These are phyloP conservation scores for Tricholauxania praeusta DNA, from an alignment of 2,888 invertebrate species.

Conservation along the genomic window DNA sequence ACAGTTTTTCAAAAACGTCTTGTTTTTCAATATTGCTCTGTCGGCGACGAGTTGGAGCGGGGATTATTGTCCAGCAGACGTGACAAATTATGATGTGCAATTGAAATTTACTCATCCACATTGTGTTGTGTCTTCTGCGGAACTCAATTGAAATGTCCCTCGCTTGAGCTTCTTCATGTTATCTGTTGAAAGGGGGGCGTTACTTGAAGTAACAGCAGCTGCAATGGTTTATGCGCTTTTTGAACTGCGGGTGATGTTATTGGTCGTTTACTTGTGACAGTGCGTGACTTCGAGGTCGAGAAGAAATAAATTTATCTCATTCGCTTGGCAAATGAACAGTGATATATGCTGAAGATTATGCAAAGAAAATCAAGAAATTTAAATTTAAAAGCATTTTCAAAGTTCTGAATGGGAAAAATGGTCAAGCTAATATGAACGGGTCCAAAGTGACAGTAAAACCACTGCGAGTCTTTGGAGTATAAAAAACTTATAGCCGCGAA, in stretches of 20 bases:
- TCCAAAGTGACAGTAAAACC: too few species aligned
- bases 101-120: neutral
- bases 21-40: too few species aligned
- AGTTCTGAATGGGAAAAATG: too few species aligned
- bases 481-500: too few species aligned
- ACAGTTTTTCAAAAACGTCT: too few species aligned
- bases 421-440: too few species aligned
- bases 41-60: too few species aligned
- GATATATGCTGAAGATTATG: too few species aligned
- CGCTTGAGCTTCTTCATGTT: neutral
- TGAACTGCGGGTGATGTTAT: conserved; percentile 32
- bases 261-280: conserved; percentile 29
- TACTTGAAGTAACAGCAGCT: neutral
- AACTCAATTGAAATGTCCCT: neutral
- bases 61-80: conserved; percentile 5
- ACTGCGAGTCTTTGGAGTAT: too few species aligned
- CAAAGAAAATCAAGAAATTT: too few species aligned
- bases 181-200: neutral
- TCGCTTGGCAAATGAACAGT: neutral
- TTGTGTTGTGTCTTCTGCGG: neutral
- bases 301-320: conserved; percentile 33
- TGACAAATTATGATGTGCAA: conserved; percentile 31
- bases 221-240: conserved; percentile 33
- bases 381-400: too few species aligned
- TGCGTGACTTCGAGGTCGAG: conserved; percentile 34